A percentile compares a stretch with the other conserved stretches of the same genome.
These are phyloP conservation scores for Smutsia temminckii DNA, from an alignment of 2,797 vertebrate genomes.

Conservation along the genomic window DNA sequence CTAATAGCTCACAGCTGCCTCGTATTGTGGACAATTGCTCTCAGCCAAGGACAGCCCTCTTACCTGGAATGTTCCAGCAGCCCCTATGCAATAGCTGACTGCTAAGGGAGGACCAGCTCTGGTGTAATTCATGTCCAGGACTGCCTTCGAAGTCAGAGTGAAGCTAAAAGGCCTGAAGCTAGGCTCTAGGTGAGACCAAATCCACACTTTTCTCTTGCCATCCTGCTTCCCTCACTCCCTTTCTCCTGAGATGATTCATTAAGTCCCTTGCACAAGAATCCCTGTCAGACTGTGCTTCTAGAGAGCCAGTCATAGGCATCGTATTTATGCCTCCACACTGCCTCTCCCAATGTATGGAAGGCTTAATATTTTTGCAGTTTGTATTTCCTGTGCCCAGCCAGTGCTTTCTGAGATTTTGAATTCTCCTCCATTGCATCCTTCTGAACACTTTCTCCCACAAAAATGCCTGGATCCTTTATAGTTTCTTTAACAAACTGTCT, in stretches of 20 bases:
- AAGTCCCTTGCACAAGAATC: neutral
- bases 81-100: neutral
- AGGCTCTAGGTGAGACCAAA: neutral
- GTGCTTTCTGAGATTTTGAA: neutral
- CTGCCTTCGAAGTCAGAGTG: neutral
- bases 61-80: neutral
- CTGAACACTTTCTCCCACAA: neutral
- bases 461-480: neutral
- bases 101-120: neutral
- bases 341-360: neutral
- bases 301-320: neutral
- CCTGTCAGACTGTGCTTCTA: neutral
- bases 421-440: neutral
- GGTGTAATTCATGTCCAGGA: neutral
- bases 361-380: neutral
- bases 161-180: neutral
- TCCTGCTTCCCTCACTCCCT: neutral
- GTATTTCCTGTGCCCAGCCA: neutral
- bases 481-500: neutral
- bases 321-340: no score
- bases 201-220: no score
- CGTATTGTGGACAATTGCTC: neutral
- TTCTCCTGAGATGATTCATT: neutral
- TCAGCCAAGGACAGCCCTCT: neutral
- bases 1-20: neutral